Conservation (phyloP, 2,113 vertebrate species). For the Odocoileus hemionus region DNA sequence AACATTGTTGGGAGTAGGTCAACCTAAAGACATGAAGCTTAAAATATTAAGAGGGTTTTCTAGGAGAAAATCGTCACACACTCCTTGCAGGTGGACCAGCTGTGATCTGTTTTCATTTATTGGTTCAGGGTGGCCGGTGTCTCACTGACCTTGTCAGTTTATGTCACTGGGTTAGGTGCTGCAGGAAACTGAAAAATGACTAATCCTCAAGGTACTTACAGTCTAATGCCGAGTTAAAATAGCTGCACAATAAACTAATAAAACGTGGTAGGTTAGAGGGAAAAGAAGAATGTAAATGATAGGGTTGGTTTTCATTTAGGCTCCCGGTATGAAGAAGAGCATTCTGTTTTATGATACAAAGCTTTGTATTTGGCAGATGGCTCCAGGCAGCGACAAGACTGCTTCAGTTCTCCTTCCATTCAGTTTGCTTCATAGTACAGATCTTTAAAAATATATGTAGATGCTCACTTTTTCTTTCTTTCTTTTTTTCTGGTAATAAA, state of each 20-base stretch:
- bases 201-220: background rate
- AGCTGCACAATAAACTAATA: background rate
- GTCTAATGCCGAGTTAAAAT: background rate
- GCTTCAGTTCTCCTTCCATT: background rate
- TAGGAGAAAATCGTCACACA: background rate
- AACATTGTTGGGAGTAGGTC: background rate
- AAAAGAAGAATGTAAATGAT: background rate
- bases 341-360: background rate
- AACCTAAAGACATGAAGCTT: background rate
- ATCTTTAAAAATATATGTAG: background rate
- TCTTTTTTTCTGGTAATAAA: background rate
- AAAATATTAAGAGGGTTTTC: background rate
- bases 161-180: background rate
- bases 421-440: background rate
- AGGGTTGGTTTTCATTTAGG: background rate
- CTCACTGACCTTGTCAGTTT: background rate
- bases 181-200: background rate
- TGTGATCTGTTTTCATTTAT: background rate
- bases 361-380: background rate
- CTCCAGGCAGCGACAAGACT: background rate
- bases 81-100: background rate
- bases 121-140: background rate
- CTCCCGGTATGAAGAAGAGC: background rate
- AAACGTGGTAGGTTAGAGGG: background rate
- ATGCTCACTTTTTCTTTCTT: background rate